Evolutionary conservation across 2,888 invertebrate genomes (phyloP).

Genomic region (Leptodirus hochenwartii): DNA sequence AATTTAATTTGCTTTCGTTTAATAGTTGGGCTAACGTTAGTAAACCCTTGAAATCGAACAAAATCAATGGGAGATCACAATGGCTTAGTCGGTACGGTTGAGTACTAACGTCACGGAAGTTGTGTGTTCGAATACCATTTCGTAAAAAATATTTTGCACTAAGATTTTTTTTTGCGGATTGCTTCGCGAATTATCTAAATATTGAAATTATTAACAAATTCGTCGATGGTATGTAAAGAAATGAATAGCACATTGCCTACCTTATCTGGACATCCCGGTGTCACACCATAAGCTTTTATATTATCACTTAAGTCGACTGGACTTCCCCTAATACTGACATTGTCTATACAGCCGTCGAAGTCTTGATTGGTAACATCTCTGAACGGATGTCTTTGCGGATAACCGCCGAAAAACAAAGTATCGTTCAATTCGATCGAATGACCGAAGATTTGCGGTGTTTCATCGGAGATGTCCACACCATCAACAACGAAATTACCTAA

Average conservation of each 20-base stretch:
- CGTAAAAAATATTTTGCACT: too few relatives aligned
- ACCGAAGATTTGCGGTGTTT: constrained; percentile 17
- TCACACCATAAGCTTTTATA: constrained; percentile 62
- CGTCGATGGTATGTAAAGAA: too few relatives aligned
- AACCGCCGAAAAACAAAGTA: constrained; percentile 80
- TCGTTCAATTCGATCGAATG: constrained; percentile 34
- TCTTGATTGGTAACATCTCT: constrained; percentile 50
- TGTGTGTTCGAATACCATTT: too few relatives aligned
- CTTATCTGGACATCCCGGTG: constrained; percentile 73
- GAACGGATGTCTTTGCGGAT: constrained; percentile 44
- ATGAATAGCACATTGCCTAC: constrained; percentile 29
- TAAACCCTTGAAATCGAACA: too few relatives aligned
- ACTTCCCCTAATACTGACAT: constrained; percentile 56
- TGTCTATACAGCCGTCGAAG: constrained; percentile 88
- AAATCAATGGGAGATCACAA: too few relatives aligned
- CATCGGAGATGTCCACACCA: constrained; percentile 24
- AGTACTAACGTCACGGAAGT: too few relatives aligned
- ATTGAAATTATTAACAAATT: too few relatives aligned
- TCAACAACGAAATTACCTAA: constrained; percentile 51
- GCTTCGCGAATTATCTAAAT: too few relatives aligned
- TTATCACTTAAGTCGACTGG: constrained; percentile 65
- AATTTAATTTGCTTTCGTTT: too few relatives aligned
- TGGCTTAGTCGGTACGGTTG: too few relatives aligned
- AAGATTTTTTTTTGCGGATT: too few relatives aligned
- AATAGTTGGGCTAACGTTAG: too few relatives aligned